Percentiles rank a stretch among this genome's conserved stretches.
Evolutionary conservation across 2,888 invertebrate genomes (phyloP).

Genomic region (Drosophila conformis): DNA sequence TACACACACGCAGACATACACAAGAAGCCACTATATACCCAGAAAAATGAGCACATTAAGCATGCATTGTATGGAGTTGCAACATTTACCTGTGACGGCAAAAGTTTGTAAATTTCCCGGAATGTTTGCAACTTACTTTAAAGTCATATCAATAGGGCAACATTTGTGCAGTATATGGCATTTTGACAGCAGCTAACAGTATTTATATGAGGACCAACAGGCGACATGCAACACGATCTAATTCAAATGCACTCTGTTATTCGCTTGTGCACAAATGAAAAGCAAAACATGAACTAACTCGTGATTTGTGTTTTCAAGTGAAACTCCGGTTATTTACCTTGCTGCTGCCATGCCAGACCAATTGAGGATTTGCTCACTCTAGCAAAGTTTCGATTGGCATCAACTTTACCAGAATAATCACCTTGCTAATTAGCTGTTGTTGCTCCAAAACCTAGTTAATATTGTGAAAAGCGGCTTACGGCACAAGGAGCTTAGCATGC

Average conservation of each 20-base stretch:
- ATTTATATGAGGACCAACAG: slow-evolving; percentile 1
- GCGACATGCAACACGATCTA: background rate
- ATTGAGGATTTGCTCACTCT: slow-evolving; percentile 17
- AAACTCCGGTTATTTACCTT: background rate
- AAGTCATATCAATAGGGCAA: slow-evolving; percentile 53
- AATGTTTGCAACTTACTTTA: slow-evolving; percentile 45
- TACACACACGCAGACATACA: slow-evolving; percentile 9
- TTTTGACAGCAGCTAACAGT: slow-evolving; percentile 25
- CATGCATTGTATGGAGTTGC: slow-evolving; percentile 35
- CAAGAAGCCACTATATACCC: background rate
- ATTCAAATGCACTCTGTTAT: background rate
- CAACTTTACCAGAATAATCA: slow-evolving; percentile 1
- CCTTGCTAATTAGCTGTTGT: slow-evolving; percentile 23
- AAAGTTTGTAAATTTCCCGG: slow-evolving; percentile 43
- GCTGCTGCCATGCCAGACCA: background rate
- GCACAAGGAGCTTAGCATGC: background rate
- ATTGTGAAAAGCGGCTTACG: slow-evolving; percentile 25
- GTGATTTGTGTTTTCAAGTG: background rate
- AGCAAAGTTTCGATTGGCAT: slow-evolving; percentile 17
- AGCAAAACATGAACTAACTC: background rate
- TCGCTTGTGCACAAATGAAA: background rate
- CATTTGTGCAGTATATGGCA: slow-evolving; percentile 11
- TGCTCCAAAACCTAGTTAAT: slow-evolving; percentile 1
- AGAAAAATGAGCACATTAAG: slow-evolving; percentile 33
- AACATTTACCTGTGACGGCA: slow-evolving; percentile 34